phyloP scores from a whole-genome alignment of 1,140 invertebrate genomes.

The Papilio polytes region DNA sequence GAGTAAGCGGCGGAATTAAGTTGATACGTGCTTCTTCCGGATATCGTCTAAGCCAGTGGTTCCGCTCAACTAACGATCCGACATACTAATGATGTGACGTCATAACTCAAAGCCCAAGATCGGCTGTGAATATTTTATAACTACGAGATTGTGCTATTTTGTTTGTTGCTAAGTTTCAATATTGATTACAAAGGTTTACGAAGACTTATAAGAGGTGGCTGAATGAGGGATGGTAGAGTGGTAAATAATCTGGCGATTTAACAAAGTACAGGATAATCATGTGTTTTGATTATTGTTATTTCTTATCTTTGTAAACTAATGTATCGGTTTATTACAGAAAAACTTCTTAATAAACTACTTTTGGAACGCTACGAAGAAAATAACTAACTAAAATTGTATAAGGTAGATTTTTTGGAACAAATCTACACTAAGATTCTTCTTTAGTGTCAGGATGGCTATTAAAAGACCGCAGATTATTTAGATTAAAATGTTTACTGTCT shows the following conservation, averaged over 20 bases:
- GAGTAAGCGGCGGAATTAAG: constrained; percentile 17
- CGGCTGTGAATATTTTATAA: constrained; percentile 19
- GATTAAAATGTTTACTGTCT: background rate
- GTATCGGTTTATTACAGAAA: no score
- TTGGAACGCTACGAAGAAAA: no score
- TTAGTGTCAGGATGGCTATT: background rate
- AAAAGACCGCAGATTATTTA: background rate
- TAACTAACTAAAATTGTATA: background rate
- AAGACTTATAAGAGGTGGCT: no score
- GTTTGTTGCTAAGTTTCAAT: no score
- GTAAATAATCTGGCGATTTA: no score
- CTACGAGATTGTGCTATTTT: background rate
- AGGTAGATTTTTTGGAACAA: background rate
- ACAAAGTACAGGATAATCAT: no score
- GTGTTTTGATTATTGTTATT: no score
- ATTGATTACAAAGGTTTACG: no score
- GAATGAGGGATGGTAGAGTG: no score
- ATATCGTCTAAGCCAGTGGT: constrained; percentile 16
- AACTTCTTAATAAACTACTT: no score
- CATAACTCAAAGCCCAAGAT: background rate
- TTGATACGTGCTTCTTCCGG: constrained; percentile 32
- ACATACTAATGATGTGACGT: constrained; percentile 25
- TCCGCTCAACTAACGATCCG: constrained; percentile 4
- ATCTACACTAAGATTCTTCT: background rate
- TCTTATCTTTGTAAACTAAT: no score